Percentiles rank a stretch among this genome's conserved stretches.
These are phyloP conservation scores for Drosophila nigricruria DNA, from an alignment of 2,888 invertebrate species.

Conservation along the genomic window DNA sequence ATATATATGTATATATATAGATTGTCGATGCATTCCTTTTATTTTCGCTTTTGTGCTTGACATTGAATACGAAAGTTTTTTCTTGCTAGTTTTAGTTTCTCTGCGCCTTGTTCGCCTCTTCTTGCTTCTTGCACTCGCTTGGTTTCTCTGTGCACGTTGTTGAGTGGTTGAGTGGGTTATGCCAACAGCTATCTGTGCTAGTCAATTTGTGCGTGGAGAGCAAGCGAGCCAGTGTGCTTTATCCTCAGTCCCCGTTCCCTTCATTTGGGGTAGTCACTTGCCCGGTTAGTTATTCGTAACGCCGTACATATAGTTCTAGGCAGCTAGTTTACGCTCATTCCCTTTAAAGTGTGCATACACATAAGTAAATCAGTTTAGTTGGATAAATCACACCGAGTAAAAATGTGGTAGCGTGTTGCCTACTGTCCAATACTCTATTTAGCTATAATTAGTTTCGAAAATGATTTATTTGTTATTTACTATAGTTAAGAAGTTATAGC, in stretches of 20 bases:
- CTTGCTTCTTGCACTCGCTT: slow-evolving; percentile 15
- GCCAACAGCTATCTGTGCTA: background rate
- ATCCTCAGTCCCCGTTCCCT: background rate
- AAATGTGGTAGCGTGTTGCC: too few relatives aligned
- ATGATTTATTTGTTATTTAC: too few relatives aligned
- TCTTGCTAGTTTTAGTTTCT: slow-evolving; percentile 25
- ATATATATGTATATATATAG: too few relatives aligned
- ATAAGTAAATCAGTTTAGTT: background rate
- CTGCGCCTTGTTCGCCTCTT: slow-evolving; percentile 15
- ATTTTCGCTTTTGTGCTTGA: slow-evolving; percentile 45
- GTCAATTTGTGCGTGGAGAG: background rate
- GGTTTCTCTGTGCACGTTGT: slow-evolving; percentile 3
- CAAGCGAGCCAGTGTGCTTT: background rate
- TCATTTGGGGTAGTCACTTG: background rate
- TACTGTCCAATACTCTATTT: too few relatives aligned
- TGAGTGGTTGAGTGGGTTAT: slow-evolving; percentile 21
- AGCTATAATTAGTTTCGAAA: too few relatives aligned
- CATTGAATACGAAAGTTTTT: slow-evolving; percentile 68
- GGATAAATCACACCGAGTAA: background rate
- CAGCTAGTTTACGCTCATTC: background rate
- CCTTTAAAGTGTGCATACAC: background rate
- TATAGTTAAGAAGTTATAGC: too few relatives aligned
- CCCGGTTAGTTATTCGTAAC: background rate
- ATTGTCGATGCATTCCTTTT: too few relatives aligned
- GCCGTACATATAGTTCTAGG: too few relatives aligned